Percentiles rank a stretch among this genome's conserved stretches.
Evolutionary conservation across 2,113 vertebrate genomes (phyloP).

Genomic region (Crotophaga sulcirostris): DNA sequence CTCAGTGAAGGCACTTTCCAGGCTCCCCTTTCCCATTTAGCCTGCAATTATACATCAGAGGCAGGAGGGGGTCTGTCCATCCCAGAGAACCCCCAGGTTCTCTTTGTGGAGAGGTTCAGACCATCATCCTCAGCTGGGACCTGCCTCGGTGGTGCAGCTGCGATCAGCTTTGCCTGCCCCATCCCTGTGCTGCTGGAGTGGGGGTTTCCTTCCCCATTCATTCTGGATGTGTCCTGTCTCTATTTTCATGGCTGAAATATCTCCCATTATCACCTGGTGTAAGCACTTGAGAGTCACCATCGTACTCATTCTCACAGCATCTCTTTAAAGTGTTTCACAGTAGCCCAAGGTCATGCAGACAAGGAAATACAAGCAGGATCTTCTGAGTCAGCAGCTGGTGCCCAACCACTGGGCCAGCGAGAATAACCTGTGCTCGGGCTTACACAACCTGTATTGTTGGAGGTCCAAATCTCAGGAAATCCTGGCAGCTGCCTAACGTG

Average conservation of each 20-base stretch:
- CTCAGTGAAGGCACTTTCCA: neutral
- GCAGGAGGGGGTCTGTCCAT: neutral
- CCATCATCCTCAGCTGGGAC: neutral
- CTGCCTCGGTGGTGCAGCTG: neutral
- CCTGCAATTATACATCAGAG: neutral
- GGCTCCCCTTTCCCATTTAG: neutral
- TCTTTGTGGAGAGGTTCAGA: neutral
- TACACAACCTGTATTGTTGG: neutral
- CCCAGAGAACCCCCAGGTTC: neutral
- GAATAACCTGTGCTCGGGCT: conserved; percentile 44
- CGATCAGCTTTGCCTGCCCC: neutral
- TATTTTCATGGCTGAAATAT: neutral
- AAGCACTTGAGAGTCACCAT: neutral
- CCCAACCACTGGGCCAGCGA: conserved; percentile 10
- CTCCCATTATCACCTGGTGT: neutral
- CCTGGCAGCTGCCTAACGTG: neutral
- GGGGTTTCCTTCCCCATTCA: neutral
- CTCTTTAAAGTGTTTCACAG: conserved; percentile 1
- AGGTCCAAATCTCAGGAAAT: neutral
- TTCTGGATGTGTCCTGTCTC: neutral
- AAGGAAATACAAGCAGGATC: conserved; percentile 29
- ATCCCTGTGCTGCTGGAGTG: accelerated
- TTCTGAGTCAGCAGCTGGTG: conserved; percentile 47
- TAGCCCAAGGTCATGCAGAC: conserved; percentile 37
- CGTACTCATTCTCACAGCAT: neutral